These are phyloP conservation scores for Saccostrea cuccullata DNA, from an alignment of 1,140 invertebrate species.

Conservation along the genomic window DNA sequence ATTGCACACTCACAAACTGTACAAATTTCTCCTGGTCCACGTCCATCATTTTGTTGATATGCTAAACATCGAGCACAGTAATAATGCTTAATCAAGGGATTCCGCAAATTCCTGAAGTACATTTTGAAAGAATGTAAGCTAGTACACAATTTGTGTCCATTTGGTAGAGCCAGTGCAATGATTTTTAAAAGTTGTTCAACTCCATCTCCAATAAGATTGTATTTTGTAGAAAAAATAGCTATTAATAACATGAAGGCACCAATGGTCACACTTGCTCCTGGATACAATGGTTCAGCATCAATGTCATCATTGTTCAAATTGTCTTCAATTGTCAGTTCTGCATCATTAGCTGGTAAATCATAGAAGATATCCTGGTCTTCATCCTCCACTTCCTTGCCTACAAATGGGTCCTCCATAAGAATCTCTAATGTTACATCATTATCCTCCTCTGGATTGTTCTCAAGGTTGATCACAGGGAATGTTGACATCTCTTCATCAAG, in stretches of 20 bases:
- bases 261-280: conserved; percentile 38
- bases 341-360: background rate
- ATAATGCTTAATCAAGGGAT: conserved; percentile 53
- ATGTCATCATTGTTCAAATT: conserved; percentile 15
- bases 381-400: background rate
- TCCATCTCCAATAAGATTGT: conserved; percentile 47
- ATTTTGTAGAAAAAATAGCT: conserved; percentile 43
- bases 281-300: conserved; percentile 39
- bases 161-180: conserved; percentile 46
- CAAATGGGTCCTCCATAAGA: background rate
- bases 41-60: conserved; percentile 30
- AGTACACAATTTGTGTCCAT: conserved; percentile 52
- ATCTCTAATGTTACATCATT: background rate
- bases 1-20: conserved; percentile 20
- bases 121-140: conserved; percentile 53
- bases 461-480: background rate
- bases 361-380: background rate
- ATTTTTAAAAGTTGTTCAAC: conserved; percentile 48
- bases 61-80: conserved; percentile 51
- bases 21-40: conserved; percentile 25
- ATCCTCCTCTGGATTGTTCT: background rate
- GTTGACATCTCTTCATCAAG: background rate
- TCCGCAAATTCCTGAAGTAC: conserved; percentile 55
- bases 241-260: conserved; percentile 53
- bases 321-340: background rate